phyloP scores from a whole-genome alignment of 2,113 vertebrate genomes.

The Chunga burmeisteri region DNA sequence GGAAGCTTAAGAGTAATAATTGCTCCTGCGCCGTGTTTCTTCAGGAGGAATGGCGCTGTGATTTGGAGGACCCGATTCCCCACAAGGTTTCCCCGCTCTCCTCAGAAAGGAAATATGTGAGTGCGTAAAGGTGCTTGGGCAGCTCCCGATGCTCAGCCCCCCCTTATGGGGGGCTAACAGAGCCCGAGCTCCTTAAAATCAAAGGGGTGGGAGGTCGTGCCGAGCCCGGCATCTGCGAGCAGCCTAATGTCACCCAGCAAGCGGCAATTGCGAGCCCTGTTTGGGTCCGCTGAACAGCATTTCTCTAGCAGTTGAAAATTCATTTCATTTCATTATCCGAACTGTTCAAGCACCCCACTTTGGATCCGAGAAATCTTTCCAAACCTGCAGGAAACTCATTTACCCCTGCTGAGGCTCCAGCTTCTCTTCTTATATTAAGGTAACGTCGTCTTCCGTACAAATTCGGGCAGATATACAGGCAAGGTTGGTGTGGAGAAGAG shows the following conservation, averaged over 20 bases:
- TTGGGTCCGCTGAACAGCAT: slow-evolving; percentile 32
- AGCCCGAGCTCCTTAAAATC: neutral
- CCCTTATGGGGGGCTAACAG: neutral
- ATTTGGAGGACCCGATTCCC: neutral
- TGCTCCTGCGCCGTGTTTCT: neutral
- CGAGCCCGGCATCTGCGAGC: slow-evolving; percentile 7
- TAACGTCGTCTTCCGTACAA: neutral
- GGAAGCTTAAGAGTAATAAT: neutral
- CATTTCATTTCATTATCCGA: slow-evolving; percentile 69
- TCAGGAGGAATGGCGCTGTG: too few relatives aligned
- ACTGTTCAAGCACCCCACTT: slow-evolving; percentile 54
- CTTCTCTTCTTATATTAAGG: slow-evolving; percentile 23
- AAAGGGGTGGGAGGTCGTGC: neutral
- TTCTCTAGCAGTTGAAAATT: slow-evolving; percentile 43
- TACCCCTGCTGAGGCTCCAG: slow-evolving; percentile 61
- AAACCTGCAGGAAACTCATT: slow-evolving; percentile 68
- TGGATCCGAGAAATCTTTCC: slow-evolving; percentile 46
- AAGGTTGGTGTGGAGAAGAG: neutral
- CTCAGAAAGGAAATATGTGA: too few relatives aligned
- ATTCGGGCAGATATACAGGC: neutral
- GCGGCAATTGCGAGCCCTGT: neutral
- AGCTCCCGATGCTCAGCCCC: neutral
- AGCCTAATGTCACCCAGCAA: neutral
- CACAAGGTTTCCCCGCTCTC: neutral
- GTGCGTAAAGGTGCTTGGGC: neutral